These are phyloP conservation scores for Rhinichthys klamathensis DNA, from an alignment of 2,113 vertebrate genomes.

Conservation along the genomic window DNA sequence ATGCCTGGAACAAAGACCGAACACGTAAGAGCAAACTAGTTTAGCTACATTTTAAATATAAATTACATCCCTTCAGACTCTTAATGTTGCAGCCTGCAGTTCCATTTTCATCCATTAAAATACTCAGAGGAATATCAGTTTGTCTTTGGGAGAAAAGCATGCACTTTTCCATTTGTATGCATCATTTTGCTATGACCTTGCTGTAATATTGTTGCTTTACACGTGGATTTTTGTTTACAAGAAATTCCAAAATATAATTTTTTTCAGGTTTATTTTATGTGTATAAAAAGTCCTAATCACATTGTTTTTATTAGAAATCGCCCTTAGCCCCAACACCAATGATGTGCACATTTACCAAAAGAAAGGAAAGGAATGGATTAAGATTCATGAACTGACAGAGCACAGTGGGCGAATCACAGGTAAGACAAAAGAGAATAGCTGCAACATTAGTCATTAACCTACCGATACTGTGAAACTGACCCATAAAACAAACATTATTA, in stretches of 20 bases:
- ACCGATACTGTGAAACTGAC: constrained; percentile 13
- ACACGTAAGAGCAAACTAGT: constrained; percentile 71
- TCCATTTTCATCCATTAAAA: constrained; percentile 57
- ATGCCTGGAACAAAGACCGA: constrained; percentile 82
- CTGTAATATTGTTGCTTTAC: background rate
- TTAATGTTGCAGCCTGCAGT: constrained; percentile 31
- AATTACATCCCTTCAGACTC: constrained; percentile 7
- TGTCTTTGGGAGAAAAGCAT: constrained; percentile 43
- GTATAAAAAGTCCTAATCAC: background rate
- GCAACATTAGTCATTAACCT: constrained; percentile 45
- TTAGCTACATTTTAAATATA: constrained; percentile 31
- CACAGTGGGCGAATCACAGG: constrained; percentile 83
- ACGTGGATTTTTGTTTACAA: background rate
- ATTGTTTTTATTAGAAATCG: constrained; percentile 70
- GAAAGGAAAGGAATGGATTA: constrained; percentile 76
- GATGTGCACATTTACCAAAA: constrained; percentile 77
- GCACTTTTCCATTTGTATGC: background rate
- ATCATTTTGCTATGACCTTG: background rate
- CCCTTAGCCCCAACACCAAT: constrained; percentile 79
- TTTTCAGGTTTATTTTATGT: background rate
- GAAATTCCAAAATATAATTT: background rate
- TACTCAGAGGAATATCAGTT: constrained; percentile 58
- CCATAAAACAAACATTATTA: constrained; percentile 37
- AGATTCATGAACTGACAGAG: constrained; percentile 79
- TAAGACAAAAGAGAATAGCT: constrained; percentile 51